A percentile compares a stretch with the other conserved stretches of the same genome.
These are phyloP conservation scores for Apoda limacodes DNA, from an alignment of 2,888 invertebrate genomes.

Conservation along the genomic window DNA sequence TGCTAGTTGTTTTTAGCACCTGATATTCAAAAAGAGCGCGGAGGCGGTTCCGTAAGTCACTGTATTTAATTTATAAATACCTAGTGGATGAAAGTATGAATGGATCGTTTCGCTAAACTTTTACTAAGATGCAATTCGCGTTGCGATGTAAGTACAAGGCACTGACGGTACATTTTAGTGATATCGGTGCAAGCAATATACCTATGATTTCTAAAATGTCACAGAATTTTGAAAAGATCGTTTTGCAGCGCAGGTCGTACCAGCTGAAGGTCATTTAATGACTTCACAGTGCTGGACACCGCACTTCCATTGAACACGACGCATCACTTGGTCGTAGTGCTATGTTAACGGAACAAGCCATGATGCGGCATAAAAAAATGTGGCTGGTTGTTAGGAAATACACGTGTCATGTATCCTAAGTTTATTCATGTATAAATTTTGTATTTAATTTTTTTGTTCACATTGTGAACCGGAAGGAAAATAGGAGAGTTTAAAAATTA, in stretches of 20 bases:
- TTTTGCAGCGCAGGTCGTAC: slow-evolving; percentile 9
- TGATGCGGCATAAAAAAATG: slow-evolving; percentile 18
- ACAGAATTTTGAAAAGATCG: slow-evolving; percentile 4
- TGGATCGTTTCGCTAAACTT: slow-evolving; percentile 11
- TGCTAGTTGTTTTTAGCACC: too few relatives aligned
- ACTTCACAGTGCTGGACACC: slow-evolving; percentile 5
- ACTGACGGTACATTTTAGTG: slow-evolving; percentile 13
- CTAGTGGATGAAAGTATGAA: slow-evolving; percentile 1
- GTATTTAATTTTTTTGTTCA: slow-evolving; percentile 4
- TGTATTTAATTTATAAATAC: slow-evolving; percentile 4
- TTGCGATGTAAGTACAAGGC: slow-evolving; percentile 6
- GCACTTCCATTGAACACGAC: slow-evolving; percentile 15
- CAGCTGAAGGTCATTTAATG: slow-evolving; percentile 12
- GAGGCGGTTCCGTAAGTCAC: slow-evolving; percentile 5
- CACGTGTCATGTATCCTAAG: slow-evolving; percentile 2
- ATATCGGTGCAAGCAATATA: slow-evolving; percentile 10
- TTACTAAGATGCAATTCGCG: slow-evolving; percentile 11
- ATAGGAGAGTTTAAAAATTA: too few relatives aligned
- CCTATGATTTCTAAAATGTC: slow-evolving; percentile 8
- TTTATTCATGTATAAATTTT: slow-evolving; percentile 2
- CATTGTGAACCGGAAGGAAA: too few relatives aligned
- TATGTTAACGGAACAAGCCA: slow-evolving; percentile 13
- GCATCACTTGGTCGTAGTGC: slow-evolving; percentile 14
- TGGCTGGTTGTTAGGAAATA: slow-evolving; percentile 3
- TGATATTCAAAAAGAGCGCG: too few relatives aligned